A percentile compares a stretch with the other conserved stretches of the same genome.
Evolutionary conservation across 2,797 vertebrate genomes (phyloP).

Genomic region (Alfaro cultratus): DNA sequence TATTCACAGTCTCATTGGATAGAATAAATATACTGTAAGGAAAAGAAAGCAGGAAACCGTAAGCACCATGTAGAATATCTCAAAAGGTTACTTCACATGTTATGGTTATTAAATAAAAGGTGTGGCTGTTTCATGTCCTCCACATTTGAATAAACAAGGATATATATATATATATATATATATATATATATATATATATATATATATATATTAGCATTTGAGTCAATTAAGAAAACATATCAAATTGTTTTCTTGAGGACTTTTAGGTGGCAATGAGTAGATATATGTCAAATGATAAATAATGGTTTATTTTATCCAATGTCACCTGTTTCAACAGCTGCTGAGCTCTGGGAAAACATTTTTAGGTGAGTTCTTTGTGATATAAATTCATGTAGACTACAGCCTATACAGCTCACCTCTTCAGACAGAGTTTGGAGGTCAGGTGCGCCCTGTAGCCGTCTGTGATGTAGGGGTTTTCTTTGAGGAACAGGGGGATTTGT

Average conservation of each 20-base stretch:
- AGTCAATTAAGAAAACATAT: not conserved
- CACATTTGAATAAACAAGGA: too few species aligned
- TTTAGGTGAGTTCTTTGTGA: not conserved
- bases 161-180: too few species aligned
- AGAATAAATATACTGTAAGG: slow-evolving; percentile 90
- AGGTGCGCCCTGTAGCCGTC: slow-evolving; percentile 97
- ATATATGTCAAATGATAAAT: not conserved
- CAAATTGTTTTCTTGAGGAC: not conserved
- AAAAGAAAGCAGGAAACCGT: not conserved
- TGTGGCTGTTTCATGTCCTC: not conserved
- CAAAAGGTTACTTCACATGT: not conserved
- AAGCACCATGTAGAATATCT: not conserved
- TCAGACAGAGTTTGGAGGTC: slow-evolving; percentile 93
- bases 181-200: too few species aligned
- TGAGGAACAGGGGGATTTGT: slow-evolving; percentile 94
- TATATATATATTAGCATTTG: not conserved
- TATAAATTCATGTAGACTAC: too few species aligned
- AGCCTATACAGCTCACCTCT: slow-evolving; percentile 81
- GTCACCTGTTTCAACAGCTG: not conserved
- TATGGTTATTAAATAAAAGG: not conserved
- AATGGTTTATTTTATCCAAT: not conserved
- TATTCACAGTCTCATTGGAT: slow-evolving; percentile 98
- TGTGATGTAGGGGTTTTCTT: slow-evolving; percentile 98
- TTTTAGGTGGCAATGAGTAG: not conserved
- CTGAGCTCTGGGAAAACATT: not conserved